Conservation (phyloP, 2,888 invertebrate species). For the Charanyca ferruginea region DNA sequence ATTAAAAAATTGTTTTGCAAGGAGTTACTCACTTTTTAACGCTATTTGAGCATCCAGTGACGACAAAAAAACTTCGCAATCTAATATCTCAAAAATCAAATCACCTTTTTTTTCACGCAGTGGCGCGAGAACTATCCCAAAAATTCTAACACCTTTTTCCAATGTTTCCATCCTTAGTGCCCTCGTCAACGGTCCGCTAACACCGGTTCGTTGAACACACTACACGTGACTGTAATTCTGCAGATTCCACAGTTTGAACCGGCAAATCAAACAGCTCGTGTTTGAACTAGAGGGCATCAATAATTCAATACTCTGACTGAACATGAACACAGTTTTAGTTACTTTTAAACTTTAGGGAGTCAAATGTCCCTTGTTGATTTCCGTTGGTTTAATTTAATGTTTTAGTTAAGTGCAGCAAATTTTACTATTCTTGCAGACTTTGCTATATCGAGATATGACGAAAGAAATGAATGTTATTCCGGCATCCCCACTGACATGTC, state of each 20-base stretch:
- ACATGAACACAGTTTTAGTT: slow-evolving; percentile 38
- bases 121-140: slow-evolving; percentile 38
- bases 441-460: not conserved
- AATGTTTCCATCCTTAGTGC: slow-evolving; percentile 35
- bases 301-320: slow-evolving; percentile 48
- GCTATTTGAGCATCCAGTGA: not conserved
- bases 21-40: not conserved
- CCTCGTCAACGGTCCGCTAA: slow-evolving; percentile 14
- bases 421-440: not conserved
- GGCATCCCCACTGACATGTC: too few relatives aligned
- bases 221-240: slow-evolving; percentile 50
- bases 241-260: slow-evolving; percentile 34
- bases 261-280: slow-evolving; percentile 57
- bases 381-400: slow-evolving; percentile 4
- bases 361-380: slow-evolving; percentile 10
- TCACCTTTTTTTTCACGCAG: slow-evolving; percentile 40
- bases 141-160: slow-evolving; percentile 49
- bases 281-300: slow-evolving; percentile 50
- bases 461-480: too few relatives aligned
- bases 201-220: slow-evolving; percentile 62
- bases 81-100: slow-evolving; percentile 43
- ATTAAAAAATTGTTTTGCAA: not conserved
- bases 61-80: slow-evolving; percentile 17
- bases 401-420: not conserved
- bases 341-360: not conserved